These are phyloP conservation scores for Drosophila micromelanica DNA, from an alignment of 1,140 invertebrate genomes.

Conservation along the genomic window DNA sequence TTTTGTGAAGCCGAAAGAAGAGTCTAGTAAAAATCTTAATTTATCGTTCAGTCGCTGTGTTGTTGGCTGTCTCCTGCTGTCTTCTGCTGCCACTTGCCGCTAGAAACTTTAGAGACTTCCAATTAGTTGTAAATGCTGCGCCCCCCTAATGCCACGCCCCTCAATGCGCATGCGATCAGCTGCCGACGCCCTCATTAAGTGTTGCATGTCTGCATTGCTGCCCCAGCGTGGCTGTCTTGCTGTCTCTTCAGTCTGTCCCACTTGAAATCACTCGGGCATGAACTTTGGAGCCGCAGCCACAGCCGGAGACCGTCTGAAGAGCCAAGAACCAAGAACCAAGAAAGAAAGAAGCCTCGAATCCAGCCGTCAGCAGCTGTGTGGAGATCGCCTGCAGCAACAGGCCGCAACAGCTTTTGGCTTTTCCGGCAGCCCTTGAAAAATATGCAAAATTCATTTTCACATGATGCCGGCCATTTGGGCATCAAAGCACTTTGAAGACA, in stretches of 20 bases:
- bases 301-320: conserved; percentile 49
- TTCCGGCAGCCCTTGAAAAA: conserved; percentile 53
- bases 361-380: conserved; percentile 28
- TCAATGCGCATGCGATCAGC: conserved; percentile 55
- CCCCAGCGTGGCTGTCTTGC: conserved; percentile 23
- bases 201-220: conserved; percentile 72
- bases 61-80: conserved; percentile 6
- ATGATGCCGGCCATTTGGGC: conserved; percentile 28
- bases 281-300: conserved; percentile 59
- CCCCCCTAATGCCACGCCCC: conserved; percentile 3
- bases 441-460: conserved; percentile 64
- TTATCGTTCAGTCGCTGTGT: conserved; percentile 1
- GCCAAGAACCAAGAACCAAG: conserved; percentile 12
- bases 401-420: conserved; percentile 16
- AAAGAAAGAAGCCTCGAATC: conserved; percentile 18
- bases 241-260: conserved; percentile 37
- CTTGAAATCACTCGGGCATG: conserved; percentile 75
- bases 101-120: conserved; percentile 45
- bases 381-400: conserved; percentile 34
- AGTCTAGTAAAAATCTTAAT: not conserved
- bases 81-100: conserved; percentile 23
- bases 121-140: conserved; percentile 46
- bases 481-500: conserved; percentile 10
- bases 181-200: conserved; percentile 80
- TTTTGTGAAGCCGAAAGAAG: not conserved